These are phyloP conservation scores for Mesorhabditis belari DNA, from an alignment of 2,888 invertebrate genomes.

Conservation along the genomic window DNA sequence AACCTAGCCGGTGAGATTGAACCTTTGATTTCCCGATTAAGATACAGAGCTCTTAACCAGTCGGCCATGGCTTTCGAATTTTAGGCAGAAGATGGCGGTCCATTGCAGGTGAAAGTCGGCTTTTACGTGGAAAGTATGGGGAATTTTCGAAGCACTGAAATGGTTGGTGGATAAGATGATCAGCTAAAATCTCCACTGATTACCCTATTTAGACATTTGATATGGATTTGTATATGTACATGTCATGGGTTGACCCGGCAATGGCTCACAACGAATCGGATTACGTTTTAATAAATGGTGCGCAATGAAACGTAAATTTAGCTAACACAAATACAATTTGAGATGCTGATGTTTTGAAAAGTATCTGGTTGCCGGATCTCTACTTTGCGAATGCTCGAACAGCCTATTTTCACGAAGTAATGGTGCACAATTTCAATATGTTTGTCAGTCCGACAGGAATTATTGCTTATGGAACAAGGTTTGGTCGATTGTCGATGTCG, in stretches of 20 bases:
- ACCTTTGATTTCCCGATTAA: too few relatives aligned
- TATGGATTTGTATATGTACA: constrained; percentile 46
- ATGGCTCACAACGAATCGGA: constrained; percentile 34
- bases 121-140: constrained; percentile 42
- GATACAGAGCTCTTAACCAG: too few relatives aligned
- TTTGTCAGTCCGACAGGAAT: constrained; percentile 35
- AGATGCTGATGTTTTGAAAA: constrained; percentile 34
- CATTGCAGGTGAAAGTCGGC: constrained; percentile 32
- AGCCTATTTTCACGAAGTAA: constrained; percentile 34
- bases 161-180: constrained; percentile 21
- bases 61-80: too few relatives aligned
- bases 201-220: constrained; percentile 33
- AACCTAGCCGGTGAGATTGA: too few relatives aligned
- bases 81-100: not conserved
- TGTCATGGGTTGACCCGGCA: constrained; percentile 35
- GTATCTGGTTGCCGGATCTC: constrained; percentile 42
- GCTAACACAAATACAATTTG: not conserved
- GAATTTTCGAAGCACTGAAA: constrained; percentile 40
- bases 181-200: not conserved
- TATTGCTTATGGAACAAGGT: constrained; percentile 36
- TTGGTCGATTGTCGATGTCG: not conserved
- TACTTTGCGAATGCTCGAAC: constrained; percentile 44
- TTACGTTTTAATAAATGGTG: constrained; percentile 32
- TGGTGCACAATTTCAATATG: constrained; percentile 45
- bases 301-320: not conserved